Evolutionary conservation across 2,888 invertebrate genomes (phyloP), one percentile per base, ranked within the genome.

Genomic region (Neoaliturus tenellus): DNA sequence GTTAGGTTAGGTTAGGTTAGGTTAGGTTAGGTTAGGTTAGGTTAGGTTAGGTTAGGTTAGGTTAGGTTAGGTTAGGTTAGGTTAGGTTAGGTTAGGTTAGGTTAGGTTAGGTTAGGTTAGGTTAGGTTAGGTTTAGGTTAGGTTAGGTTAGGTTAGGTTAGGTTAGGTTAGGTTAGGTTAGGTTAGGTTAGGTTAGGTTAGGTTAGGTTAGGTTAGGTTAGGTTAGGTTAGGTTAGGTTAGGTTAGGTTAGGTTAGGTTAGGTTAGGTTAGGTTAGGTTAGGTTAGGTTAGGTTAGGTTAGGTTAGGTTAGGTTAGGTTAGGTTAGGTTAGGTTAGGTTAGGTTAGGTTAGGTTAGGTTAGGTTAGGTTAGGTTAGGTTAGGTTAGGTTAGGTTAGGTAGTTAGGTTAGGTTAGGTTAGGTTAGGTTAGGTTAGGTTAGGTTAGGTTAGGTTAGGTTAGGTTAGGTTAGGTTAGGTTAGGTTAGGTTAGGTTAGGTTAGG

Each of bases 291-390:
- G 83, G 83, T 83, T 83, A 75, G 83, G 83, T 83, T 48, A 75
- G 75, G 83, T 78, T 83, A 44, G 25, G 67, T 12, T 23, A 4
- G 25, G 67, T 20, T 67, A 20, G 25, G 67, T 67, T 5, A 28
- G 25, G 67, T 84, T 81, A 81, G 84, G 84, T 84, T 81, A 81
- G 73, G 81, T 82, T 82, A 84, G 84, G 84, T 84, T 69, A 81
- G 84, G 84, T 84, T 82, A 82, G 83, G 81, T 62, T 83, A 83
- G 83, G 83, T 83, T 83, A 83, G 83, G 83, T 83, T 83, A 84
- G 84, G 84, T 84, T 84, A 84, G 81, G 81, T 82, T 82, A 67
- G 84, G 71, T 83, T 81, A 83, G 81, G 83, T 83, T 81, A 81
- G 55, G 83, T 82, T 81, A 55, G 80, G 83, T 83, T 81, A 83